Percentiles rank a stretch among this genome's conserved stretches.
phyloP scores from a whole-genome alignment of 2,113 vertebrate genomes.

The Condylura cristata region DNA sequence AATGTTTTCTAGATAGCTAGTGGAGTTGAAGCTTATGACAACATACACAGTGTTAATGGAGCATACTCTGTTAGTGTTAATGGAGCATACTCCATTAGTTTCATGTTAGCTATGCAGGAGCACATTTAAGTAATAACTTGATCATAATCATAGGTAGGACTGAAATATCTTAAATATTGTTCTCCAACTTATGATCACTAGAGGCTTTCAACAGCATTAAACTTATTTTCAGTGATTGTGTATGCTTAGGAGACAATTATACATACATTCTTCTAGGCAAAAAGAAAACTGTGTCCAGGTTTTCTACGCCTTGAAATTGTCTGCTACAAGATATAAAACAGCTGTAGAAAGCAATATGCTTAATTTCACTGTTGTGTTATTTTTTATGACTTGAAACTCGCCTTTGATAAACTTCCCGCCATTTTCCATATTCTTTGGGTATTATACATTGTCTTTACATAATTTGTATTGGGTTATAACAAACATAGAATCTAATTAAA shows the following conservation, averaged over 20 bases:
- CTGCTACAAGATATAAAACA: neutral
- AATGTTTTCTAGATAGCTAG: neutral
- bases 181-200: neutral
- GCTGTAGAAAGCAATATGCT: neutral
- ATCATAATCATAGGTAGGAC: neutral
- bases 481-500: neutral
- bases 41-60: neutral
- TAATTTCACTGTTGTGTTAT: neutral
- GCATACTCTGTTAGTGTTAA: neutral
- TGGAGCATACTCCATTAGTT: too few relatives aligned
- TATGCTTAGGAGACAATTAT: neutral
- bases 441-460: neutral
- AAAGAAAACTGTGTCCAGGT: neutral
- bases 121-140: neutral
- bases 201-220: neutral
- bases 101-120: neutral
- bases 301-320: slow-evolving; percentile 41
- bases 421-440: neutral
- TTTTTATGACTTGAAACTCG: neutral
- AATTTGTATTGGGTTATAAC: slow-evolving; percentile 22
- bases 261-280: neutral
- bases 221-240: neutral
- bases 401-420: slow-evolving; percentile 11
- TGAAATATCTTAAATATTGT: neutral
- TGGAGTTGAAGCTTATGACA: neutral